Percentiles rank a stretch among this genome's conserved stretches.
phyloP scores from a whole-genome alignment of 2,888 invertebrate species.

The Hypercompe scribonia region DNA sequence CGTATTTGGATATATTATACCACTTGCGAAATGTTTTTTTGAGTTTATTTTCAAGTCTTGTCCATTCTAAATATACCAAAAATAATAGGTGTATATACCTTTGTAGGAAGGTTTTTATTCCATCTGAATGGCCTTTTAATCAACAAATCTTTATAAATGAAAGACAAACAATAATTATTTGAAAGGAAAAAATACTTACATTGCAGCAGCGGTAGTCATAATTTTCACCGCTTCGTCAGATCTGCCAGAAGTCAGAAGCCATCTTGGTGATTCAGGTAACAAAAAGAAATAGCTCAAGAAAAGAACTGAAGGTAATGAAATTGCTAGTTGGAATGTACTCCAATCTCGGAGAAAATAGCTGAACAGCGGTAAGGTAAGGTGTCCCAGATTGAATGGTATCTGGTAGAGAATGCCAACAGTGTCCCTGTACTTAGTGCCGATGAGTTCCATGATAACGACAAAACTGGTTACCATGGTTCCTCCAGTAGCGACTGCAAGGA shows the following conservation, averaged over 20 bases:
- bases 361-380: constrained; percentile 87
- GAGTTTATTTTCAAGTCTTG: no score
- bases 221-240: constrained; percentile 88
- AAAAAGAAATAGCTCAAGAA: constrained; percentile 90
- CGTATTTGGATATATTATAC: no score
- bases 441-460: constrained; percentile 89
- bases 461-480: constrained; percentile 94
- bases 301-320: constrained; percentile 88
- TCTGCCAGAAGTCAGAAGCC: constrained; percentile 91
- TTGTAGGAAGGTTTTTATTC: no score
- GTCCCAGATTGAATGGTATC: constrained; percentile 91
- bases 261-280: constrained; percentile 93
- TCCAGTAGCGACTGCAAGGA: constrained; percentile 92
- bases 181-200: constrained; percentile 50
- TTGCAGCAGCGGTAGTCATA: constrained; percentile 89
- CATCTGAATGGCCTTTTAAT: no score
- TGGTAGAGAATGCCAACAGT: constrained; percentile 90
- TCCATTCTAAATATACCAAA: no score
- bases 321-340: constrained; percentile 89
- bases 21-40: no score
- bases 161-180: background rate
- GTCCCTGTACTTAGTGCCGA: constrained; percentile 87
- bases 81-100: no score
- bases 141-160: no score
- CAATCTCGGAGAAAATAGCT: constrained; percentile 89